Conservation (phyloP, 2,113 vertebrate species). For the Odocoileus hemionus region DNA sequence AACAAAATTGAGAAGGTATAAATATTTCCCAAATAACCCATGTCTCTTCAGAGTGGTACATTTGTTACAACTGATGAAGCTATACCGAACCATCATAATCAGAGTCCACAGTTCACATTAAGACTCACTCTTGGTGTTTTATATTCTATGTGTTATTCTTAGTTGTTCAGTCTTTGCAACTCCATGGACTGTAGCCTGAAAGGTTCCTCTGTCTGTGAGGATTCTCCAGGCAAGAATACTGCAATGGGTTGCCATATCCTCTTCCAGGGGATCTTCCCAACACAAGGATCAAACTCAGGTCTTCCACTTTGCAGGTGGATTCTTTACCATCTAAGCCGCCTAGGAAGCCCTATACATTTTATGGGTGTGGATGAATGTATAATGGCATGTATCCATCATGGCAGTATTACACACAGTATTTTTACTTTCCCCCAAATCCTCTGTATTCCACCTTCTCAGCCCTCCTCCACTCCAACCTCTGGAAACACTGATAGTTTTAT, state of each 20-base stretch:
- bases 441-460: background rate
- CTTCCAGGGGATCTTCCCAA: background rate
- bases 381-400: background rate
- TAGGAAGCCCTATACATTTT: background rate
- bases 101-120: background rate
- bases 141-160: background rate
- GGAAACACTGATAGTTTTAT: background rate
- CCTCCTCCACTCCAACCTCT: background rate
- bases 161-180: background rate
- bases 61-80: background rate
- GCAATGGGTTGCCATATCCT: background rate
- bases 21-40: background rate
- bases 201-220: background rate
- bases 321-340: background rate
- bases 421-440: background rate
- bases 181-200: background rate
- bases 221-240: background rate
- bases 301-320: background rate
- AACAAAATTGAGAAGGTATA: background rate
- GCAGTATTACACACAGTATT: background rate
- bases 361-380: background rate
- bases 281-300: background rate
- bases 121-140: background rate
- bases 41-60: background rate
- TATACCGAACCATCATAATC: background rate